Evolutionary conservation across 1,140 invertebrate genomes (phyloP), one percentile per base, ranked within the genome.

Genomic region (Leucophenga varia): DNA sequence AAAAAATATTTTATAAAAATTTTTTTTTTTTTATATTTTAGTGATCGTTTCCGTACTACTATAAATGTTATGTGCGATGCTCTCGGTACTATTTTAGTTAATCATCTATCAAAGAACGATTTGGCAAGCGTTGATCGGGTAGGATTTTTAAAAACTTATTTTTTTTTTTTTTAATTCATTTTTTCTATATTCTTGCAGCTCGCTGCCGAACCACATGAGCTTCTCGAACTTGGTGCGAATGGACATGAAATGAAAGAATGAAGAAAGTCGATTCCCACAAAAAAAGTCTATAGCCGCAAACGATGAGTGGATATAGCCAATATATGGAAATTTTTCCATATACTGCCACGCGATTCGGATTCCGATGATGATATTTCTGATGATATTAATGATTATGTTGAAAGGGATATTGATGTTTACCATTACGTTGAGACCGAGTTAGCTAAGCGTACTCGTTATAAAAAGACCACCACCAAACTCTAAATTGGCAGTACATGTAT

Each of bases 1-100:
- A n/a, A n/a, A n/a, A n/a, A n/a, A 22, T 28, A 13, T 2, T 2
- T 31, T 13, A 10, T 25, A 14, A 12, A n/a, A 1, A 17, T n/a
- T n/a, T n/a, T n/a, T 39, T 58, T 31, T 49, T 48, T 59, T 31
- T 81, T 82, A 22, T 20, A n/a, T n/a, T n/a, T n/a, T n/a, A 96
- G 93, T 49, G 93, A 95, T 77, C 88, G 93, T 55, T 93, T 96
- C 81, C 84, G 94, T 41, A 97, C 94, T 31, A 91, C 92, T 45
- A 91, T 96, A 53, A 97, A 97, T 76, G 93, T 97, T 13, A 83
- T 95, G 55, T 94, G 94, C 49, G 94, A 97, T 76, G 89, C 90
- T 36, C 79, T 95, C 22, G 94, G 93, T 28, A 91, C 93, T 21
- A 89, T 91, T 35, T 88, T 97, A n/a, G 93, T 97, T 1, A 84